Evolutionary conservation across 1,140 invertebrate species (phyloP).

Genomic region (Meloidogyne exigua): DNA sequence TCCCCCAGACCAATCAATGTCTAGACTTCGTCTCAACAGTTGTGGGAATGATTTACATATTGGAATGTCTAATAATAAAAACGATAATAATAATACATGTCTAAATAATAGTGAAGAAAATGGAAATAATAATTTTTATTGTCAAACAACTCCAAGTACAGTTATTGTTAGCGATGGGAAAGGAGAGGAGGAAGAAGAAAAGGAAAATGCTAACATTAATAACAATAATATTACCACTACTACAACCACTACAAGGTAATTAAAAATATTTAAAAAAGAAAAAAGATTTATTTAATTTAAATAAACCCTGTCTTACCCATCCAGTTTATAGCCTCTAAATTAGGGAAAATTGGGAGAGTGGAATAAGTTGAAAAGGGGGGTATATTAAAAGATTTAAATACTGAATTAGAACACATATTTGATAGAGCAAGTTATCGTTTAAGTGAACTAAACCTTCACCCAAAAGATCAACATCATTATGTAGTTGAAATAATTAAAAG

Average conservation of each 20-base stretch:
- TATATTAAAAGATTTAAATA: not conserved
- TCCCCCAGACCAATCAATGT: slow-evolving; percentile 34
- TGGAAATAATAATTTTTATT: slow-evolving; percentile 8
- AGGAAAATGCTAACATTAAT: no score
- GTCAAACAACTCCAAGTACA: not conserved
- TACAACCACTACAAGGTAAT: not conserved
- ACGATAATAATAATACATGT: not conserved
- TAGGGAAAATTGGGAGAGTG: not conserved
- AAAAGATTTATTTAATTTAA: not conserved
- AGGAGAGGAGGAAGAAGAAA: not conserved
- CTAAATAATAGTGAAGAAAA: slow-evolving; percentile 17
- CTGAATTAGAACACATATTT: not conserved
- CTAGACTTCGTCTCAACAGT: slow-evolving; percentile 23
- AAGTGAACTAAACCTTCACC: no score
- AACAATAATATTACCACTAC: not conserved
- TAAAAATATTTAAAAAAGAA: not conserved
- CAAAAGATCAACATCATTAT: no score
- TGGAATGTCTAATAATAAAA: not conserved
- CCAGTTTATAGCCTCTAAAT: no score
- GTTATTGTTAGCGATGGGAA: not conserved
- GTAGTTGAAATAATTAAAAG: no score
- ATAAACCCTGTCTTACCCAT: no score
- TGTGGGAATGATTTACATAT: not conserved
- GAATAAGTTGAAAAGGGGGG: not conserved
- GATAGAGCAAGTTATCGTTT: not conserved